phyloP scores from a whole-genome alignment of 2,797 vertebrate genomes.

The Ispidina picta region DNA sequence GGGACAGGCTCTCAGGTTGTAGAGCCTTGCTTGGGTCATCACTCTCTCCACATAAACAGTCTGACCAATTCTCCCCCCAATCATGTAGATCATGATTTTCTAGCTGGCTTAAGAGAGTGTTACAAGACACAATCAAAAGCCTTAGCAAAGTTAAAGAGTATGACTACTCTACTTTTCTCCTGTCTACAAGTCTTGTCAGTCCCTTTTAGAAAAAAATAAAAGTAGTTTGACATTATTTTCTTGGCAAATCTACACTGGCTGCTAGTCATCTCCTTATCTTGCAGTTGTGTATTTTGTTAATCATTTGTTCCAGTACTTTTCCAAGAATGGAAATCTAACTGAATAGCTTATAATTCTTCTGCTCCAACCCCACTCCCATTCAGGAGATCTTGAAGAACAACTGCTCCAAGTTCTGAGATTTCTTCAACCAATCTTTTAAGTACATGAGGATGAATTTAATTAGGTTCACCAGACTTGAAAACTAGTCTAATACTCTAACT shows the following conservation, averaged over 20 bases:
- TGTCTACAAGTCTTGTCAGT: neutral
- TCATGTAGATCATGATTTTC: neutral
- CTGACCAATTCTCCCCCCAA: neutral
- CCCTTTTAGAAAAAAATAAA: neutral
- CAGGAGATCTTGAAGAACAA: neutral
- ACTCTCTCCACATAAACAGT: neutral
- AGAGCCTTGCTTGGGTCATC: neutral
- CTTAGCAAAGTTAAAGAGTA: neutral
- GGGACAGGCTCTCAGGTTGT: neutral
- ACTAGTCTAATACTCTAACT: neutral
- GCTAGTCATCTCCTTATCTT: neutral
- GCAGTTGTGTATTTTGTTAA: neutral
- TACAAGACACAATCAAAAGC: neutral
- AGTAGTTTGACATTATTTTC: neutral
- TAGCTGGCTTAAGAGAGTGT: neutral
- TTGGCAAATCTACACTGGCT: neutral
- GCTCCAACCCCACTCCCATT: neutral
- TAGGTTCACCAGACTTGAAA: neutral
- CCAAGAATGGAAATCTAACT: neutral
- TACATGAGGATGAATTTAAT: neutral
- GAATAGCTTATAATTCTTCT: neutral
- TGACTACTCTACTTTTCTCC: neutral
- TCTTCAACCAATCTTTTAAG: neutral
- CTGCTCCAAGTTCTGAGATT: neutral
- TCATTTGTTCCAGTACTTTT: constrained; percentile 14